A percentile compares a stretch with the other conserved stretches of the same genome.
Evolutionary conservation across 2,888 invertebrate species (phyloP).

Genomic region (Tillus elongatus): DNA sequence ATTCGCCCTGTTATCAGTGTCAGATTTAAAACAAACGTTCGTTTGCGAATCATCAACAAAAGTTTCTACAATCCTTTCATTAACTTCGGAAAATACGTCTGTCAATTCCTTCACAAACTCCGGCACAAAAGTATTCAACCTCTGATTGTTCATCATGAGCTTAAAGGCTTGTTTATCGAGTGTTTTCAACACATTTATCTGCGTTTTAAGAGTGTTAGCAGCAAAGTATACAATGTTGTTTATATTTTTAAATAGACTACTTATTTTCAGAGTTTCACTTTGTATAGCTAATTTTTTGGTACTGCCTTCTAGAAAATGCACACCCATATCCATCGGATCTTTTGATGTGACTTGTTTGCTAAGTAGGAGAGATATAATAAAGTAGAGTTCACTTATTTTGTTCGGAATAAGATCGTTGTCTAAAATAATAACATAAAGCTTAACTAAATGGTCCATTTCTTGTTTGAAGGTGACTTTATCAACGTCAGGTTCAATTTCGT

Average conservation of each 20-base stretch:
- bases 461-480: conserved; percentile 44
- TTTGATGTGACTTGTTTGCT: conserved; percentile 39
- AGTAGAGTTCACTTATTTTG: conserved; percentile 59
- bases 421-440: conserved; percentile 51
- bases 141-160: conserved; percentile 57
- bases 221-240: conserved; percentile 75
- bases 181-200: conserved; percentile 48
- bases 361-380: conserved; percentile 55
- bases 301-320: conserved; percentile 16
- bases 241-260: conserved; percentile 43
- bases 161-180: conserved; percentile 58
- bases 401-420: conserved; percentile 55
- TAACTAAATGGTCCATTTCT: conserved; percentile 47
- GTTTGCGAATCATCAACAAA: conserved; percentile 23
- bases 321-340: conserved; percentile 16
- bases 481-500: conserved; percentile 41
- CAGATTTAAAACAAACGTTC: conserved; percentile 74
- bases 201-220: conserved; percentile 52
- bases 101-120: conserved; percentile 36
- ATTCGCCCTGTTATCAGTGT: conserved; percentile 75
- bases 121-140: conserved; percentile 51
- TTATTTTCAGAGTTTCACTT: conserved; percentile 18
- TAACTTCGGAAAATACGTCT: conserved; percentile 21
- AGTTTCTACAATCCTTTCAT: conserved; percentile 21
- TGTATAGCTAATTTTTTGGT: conserved; percentile 5